Base-by-base conservation (phyloP, 2,113 vertebrate species). In the Octodon degus region DNA sequence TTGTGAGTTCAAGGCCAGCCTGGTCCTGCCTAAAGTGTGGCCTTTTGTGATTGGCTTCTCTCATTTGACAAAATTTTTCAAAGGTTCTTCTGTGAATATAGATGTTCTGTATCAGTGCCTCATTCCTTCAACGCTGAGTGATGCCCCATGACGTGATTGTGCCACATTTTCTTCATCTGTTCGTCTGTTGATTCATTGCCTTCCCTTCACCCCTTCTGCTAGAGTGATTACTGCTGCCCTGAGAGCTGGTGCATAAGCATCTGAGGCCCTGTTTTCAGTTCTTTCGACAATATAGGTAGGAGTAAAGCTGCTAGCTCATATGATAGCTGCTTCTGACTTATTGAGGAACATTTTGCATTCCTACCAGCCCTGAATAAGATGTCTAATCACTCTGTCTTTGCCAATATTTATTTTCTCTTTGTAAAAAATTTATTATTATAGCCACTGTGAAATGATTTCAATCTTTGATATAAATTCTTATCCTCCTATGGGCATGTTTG, bases 391-490 rank as follows among this genome's bases (percentile, higher is more conserved):
- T 93, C 27, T 70, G 16, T 90, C 50, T 37, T 90, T 34, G 10
- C 37, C 37, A 92, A 68, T 30, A 65, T 20, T 90, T 90, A 17
- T 62, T 74, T 88, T 76, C 63, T 37, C 11, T 55, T 72, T 74
- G 50, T 67, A 77, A 50, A 50, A 79, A 27, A 25, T n/a, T 32
- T 63, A 55, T 86, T 65, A 43, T 74, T 58, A 30, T 30, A 82
- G 80, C 63, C 17, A 37, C 30, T 50, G 13, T 84, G 80, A 89
- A 76, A 68, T 94, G 30, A 85, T 88, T 95, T 94, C 60, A 89
- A 95, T 82, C 43, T 95, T 93, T 81, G 22, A 58, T 70, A 63
- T 40, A 93, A 91, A 72, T 90, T 87, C n/a, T 76, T 96, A 77
- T 65, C 7, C 37, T 20, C 89, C n/a, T 34, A 1, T 25, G n/a